Conservation (phyloP, 2,888 invertebrate genomes). For the Perizoma affinitatum region DNA sequence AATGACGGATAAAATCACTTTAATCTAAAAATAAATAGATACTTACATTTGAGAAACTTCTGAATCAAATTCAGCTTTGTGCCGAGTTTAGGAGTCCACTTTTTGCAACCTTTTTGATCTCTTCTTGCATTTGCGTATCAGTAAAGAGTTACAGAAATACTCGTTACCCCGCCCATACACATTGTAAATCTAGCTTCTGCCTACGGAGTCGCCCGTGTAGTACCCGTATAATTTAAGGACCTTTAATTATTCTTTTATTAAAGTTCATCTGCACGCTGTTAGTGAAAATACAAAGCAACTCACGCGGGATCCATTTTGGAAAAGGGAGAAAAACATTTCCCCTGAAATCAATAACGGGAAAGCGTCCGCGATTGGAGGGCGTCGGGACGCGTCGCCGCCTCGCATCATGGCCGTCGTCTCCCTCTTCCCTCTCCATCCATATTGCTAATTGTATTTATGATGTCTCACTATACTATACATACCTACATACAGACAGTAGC, state of each 20-base stretch:
- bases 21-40: neutral
- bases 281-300: slow-evolving; percentile 10
- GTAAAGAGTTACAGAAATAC: too few relatives aligned
- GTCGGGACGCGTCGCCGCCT: slow-evolving; percentile 63
- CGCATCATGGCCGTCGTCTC: slow-evolving; percentile 68
- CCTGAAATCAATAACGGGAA: slow-evolving; percentile 71
- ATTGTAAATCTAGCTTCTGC: too few relatives aligned
- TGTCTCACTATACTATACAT: slow-evolving; percentile 14
- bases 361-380: slow-evolving; percentile 66
- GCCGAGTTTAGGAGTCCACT: too few relatives aligned
- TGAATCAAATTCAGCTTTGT: too few relatives aligned
- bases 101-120: too few relatives aligned
- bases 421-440: slow-evolving; percentile 37
- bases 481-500: neutral
- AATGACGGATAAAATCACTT: slow-evolving; percentile 31
- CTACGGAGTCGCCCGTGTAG: too few relatives aligned
- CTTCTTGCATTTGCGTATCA: too few relatives aligned
- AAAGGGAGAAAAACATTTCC: slow-evolving; percentile 57
- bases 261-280: neutral
- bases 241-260: too few relatives aligned
- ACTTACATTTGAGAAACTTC: too few relatives aligned
- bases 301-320: slow-evolving; percentile 32
- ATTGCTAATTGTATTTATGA: slow-evolving; percentile 33
- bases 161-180: too few relatives aligned
- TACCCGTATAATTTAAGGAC: too few relatives aligned